These are phyloP conservation scores for Disparrhopalites patrizii DNA, from an alignment of 2,888 invertebrate genomes.

Conservation along the genomic window DNA sequence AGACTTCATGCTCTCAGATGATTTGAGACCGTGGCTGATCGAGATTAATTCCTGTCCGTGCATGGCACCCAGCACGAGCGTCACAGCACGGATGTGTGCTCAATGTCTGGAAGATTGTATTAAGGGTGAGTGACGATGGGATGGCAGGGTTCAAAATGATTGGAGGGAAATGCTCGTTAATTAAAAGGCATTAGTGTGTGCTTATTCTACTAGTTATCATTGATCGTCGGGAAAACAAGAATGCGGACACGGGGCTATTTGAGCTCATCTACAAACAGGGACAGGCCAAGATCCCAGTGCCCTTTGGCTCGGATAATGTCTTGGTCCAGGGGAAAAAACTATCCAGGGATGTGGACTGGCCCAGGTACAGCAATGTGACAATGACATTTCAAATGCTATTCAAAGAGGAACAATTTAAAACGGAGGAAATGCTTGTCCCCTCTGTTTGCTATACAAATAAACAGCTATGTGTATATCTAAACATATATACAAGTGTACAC, in stretches of 20 bases:
- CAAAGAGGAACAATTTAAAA: neutral
- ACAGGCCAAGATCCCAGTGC: constrained; percentile 58
- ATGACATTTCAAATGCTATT: neutral
- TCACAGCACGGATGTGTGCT: constrained; percentile 78
- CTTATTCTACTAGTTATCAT: constrained; percentile 62
- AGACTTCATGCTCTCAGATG: constrained; percentile 83
- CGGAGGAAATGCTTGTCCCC: too few relatives aligned
- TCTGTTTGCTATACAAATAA: too few relatives aligned
- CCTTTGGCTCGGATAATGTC: constrained; percentile 43
- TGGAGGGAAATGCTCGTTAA: neutral
- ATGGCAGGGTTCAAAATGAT: neutral
- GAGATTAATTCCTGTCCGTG: constrained; percentile 90
- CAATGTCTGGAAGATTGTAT: constrained; percentile 76
- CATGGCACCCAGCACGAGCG: constrained; percentile 75
- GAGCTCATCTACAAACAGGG: constrained; percentile 74
- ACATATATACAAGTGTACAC: neutral
- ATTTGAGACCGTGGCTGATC: constrained; percentile 80
- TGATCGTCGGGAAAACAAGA: constrained; percentile 66
- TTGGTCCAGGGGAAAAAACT: constrained; percentile 43
- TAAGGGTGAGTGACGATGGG: constrained; percentile 62
- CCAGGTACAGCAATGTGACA: constrained; percentile 31
- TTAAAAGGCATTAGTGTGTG: too few relatives aligned
- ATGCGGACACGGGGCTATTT: constrained; percentile 75
- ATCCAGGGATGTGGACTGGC: constrained; percentile 46
- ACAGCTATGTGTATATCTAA: too few relatives aligned